Conservation (phyloP, 2,113 vertebrate species). For the Sarotherodon lohbergeri region DNA sequence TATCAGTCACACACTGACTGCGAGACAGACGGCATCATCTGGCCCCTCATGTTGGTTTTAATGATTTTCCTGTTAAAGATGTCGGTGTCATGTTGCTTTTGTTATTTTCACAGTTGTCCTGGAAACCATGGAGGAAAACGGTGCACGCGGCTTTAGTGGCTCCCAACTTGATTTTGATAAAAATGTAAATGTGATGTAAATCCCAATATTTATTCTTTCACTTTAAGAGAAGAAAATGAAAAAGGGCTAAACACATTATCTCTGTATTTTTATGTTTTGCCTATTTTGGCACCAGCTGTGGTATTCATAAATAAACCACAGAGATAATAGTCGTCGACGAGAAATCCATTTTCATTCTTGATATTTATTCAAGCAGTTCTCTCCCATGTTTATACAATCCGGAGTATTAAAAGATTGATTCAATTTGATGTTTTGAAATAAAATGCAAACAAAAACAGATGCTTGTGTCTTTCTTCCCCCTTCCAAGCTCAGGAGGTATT, state of each 20-base stretch:
- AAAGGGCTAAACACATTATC: slow-evolving; percentile 69
- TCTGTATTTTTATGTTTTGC: slow-evolving; percentile 66
- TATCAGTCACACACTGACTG: slow-evolving; percentile 62
- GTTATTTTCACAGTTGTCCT: slow-evolving; percentile 52
- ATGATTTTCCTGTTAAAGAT: slow-evolving; percentile 68
- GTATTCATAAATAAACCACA: slow-evolving; percentile 77
- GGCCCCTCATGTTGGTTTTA: slow-evolving; percentile 61
- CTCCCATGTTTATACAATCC: slow-evolving; percentile 83
- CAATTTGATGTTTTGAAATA: slow-evolving; percentile 88
- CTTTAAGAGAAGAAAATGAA: slow-evolving; percentile 69
- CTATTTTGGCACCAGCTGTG: slow-evolving; percentile 64
- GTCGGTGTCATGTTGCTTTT: slow-evolving; percentile 59
- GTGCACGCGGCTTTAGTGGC: slow-evolving; percentile 11
- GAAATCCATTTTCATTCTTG: slow-evolving; percentile 88
- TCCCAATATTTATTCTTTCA: slow-evolving; percentile 72
- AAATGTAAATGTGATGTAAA: slow-evolving; percentile 75
- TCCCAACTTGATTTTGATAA: slow-evolving; percentile 68
- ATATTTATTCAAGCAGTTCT: slow-evolving; percentile 79
- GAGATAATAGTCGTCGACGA: slow-evolving; percentile 79
- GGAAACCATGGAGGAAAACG: slow-evolving; percentile 27
- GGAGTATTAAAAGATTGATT: slow-evolving; percentile 93
- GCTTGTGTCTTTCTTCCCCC: slow-evolving; percentile 69
- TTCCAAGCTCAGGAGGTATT: slow-evolving; percentile 61
- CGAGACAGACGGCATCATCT: slow-evolving; percentile 63
- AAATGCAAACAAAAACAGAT: slow-evolving; percentile 88